Conservation (phyloP, 1,140 invertebrate genomes). For the silkworm (Bombyx mori) region ASM3026992v2 NC_085109.1:10321001-10321500, state of each 20-base stretch:
- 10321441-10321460: conserved; percentile 19
- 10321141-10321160: conserved; percentile 2
- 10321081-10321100: too few species aligned
- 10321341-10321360: conserved; percentile 21
- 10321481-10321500: conserved; percentile 14
- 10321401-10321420: conserved; percentile 18
- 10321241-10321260: neutral
- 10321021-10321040: too few species aligned
- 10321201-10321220: conserved; percentile 15
- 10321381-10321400: too few species aligned
- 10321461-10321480: conserved; percentile 9
- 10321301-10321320: conserved; percentile 35
- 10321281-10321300: conserved; percentile 31
- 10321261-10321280: conserved; percentile 34
- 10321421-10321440: conserved; percentile 42
- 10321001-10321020: too few species aligned
- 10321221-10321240: conserved; percentile 27
- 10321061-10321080: too few species aligned
- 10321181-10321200: too few species aligned
- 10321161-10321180: neutral
- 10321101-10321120: too few species aligned
- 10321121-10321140: too few species aligned
- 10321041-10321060: too few species aligned
- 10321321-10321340: conserved; percentile 49
- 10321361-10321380: conserved; percentile 8